phyloP scores from a whole-genome alignment of 2,797 vertebrate species.

The Cuculus canorus region DNA sequence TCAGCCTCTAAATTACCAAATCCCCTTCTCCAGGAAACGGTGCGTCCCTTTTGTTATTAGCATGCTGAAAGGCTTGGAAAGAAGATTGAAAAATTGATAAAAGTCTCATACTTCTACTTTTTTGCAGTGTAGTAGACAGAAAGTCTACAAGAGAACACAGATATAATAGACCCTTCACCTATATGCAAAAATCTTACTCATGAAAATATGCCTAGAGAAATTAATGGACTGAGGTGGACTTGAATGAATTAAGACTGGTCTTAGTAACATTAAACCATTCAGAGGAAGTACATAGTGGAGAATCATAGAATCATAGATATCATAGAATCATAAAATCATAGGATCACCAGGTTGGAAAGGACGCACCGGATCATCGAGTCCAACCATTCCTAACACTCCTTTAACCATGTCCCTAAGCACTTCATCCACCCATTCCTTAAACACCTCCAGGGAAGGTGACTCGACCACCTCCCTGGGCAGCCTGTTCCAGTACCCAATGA shows the following conservation, averaged over 20 bases:
- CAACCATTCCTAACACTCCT: too few relatives aligned
- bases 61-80: neutral
- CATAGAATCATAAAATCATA: too few relatives aligned
- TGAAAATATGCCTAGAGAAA: neutral
- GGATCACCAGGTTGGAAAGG: too few relatives aligned
- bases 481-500: too few relatives aligned
- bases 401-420: too few relatives aligned
- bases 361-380: too few relatives aligned
- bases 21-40: neutral
- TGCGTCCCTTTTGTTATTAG: rapidly evolving
- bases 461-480: too few relatives aligned
- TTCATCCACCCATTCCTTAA: too few relatives aligned
- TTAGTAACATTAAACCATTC: neutral
- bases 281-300: rapidly evolving
- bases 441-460: too few relatives aligned
- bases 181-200: neutral
- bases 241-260: neutral
- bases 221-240: neutral
- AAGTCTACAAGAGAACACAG: neutral
- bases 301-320: too few relatives aligned
- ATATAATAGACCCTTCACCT: neutral
- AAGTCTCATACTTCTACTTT: neutral
- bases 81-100: neutral
- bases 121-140: neutral
- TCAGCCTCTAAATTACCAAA: neutral